phyloP scores from a whole-genome alignment of 2,113 vertebrate species.

The Sialia sialis region DNA sequence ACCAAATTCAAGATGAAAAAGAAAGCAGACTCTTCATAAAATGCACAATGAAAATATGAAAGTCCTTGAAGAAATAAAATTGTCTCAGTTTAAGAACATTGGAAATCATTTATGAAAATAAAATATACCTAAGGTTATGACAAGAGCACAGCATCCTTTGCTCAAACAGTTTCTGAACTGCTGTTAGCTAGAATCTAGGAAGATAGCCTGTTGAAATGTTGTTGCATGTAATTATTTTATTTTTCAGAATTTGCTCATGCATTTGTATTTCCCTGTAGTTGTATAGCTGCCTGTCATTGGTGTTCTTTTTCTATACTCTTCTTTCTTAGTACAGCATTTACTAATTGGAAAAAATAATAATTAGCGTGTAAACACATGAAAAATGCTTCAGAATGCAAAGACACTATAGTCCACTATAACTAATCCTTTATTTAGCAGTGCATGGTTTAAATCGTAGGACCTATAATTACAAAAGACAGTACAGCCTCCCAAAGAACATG shows the following conservation, averaged over 20 bases:
- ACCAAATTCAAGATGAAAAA: neutral
- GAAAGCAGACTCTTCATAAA: neutral
- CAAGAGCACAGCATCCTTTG: neutral
- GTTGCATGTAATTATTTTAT: neutral
- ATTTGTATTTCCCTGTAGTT: neutral
- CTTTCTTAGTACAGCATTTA: neutral
- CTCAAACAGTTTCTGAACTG: neutral
- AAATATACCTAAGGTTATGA: neutral
- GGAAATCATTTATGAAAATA: neutral
- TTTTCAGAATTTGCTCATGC: neutral
- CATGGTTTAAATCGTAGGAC: neutral
- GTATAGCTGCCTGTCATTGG: neutral
- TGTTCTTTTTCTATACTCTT: neutral
- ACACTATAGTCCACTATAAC: accelerated
- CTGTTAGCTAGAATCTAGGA: neutral
- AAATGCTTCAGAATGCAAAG: neutral
- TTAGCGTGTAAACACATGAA: neutral
- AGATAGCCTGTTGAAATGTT: neutral
- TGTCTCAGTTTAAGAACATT: neutral
- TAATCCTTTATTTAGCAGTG: neutral
- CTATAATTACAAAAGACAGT: neutral
- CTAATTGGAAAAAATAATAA: neutral
- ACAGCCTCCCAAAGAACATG: neutral
- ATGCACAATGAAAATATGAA: neutral
- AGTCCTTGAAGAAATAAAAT: neutral